phyloP scores from a whole-genome alignment of 1,140 invertebrate genomes.

The Bombyx mandarina region DNA sequence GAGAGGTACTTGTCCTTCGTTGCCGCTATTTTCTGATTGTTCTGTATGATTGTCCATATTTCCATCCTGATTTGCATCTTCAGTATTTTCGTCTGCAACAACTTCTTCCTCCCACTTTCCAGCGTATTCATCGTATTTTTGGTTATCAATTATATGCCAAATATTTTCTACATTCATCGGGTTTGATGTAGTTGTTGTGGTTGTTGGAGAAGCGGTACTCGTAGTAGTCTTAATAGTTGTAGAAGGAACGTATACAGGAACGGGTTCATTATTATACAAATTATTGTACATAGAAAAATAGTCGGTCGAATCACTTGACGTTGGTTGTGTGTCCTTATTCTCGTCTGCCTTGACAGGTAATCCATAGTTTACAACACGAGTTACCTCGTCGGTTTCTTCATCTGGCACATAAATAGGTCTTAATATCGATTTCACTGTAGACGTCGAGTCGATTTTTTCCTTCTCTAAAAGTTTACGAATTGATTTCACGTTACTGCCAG shows the following conservation, averaged over 20 bases:
- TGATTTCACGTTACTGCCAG: constrained; percentile 45
- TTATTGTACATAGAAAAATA: constrained; percentile 42
- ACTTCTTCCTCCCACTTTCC: constrained; percentile 48
- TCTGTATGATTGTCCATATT: constrained; percentile 10
- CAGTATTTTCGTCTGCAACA: constrained; percentile 15
- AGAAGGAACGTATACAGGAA: constrained; percentile 32
- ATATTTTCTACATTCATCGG: constrained; percentile 46
- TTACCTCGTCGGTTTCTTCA: constrained; percentile 22
- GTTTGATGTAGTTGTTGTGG: constrained; percentile 19
- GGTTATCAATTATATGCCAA: constrained; percentile 60
- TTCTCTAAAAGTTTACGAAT: constrained; percentile 53
- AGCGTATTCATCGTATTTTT: constrained; percentile 42
- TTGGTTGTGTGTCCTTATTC: constrained; percentile 8
- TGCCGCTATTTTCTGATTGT: constrained; percentile 16
- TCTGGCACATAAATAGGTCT: constrained; percentile 52
- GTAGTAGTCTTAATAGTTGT: constrained; percentile 20
- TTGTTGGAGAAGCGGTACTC: constrained; percentile 16
- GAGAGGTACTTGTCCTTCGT: constrained; percentile 16
- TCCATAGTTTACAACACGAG: constrained; percentile 28
- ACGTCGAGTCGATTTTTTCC: constrained; percentile 32
- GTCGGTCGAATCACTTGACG: constrained; percentile 22
- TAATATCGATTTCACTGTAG: constrained; percentile 23
- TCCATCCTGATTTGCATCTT: constrained; percentile 7
- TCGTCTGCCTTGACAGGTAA: constrained; percentile 21
- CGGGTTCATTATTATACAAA: constrained; percentile 29